These are phyloP conservation scores for Galerucella calmariensis DNA, from an alignment of 2,888 invertebrate species.

Conservation along the genomic window DNA sequence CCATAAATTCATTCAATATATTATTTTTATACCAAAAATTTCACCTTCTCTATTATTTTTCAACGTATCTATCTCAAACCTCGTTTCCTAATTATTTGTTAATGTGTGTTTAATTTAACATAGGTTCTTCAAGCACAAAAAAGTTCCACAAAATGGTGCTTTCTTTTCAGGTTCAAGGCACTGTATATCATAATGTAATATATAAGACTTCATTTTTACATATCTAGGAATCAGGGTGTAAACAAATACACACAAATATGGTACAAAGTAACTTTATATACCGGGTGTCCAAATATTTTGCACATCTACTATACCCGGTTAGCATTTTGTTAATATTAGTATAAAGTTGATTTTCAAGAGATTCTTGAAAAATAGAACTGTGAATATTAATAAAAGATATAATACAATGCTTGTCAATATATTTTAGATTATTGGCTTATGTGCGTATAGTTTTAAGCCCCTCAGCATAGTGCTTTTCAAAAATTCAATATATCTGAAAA, in stretches of 20 bases:
- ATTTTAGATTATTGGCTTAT: background rate
- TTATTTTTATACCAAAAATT: too few relatives aligned
- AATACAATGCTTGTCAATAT: too few relatives aligned
- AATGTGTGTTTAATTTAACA: too few relatives aligned
- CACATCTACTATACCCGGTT: background rate
- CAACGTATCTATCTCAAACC: too few relatives aligned
- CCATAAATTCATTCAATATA: too few relatives aligned
- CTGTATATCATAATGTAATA: background rate
- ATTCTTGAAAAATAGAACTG: too few relatives aligned
- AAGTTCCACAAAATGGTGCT: too few relatives aligned
- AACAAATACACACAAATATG: constrained; percentile 7
- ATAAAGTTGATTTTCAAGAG: too few relatives aligned
- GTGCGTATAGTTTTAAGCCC: background rate
- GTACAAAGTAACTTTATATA: background rate
- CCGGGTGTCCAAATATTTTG: background rate
- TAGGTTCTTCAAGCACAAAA: background rate
- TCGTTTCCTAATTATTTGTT: too few relatives aligned
- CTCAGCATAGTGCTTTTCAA: background rate
- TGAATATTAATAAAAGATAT: too few relatives aligned
- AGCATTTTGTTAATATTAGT: background rate
- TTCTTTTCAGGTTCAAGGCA: background rate
- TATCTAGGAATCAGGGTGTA: constrained; percentile 27
- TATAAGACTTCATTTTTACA: constrained; percentile 12
- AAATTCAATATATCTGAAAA: too few relatives aligned
- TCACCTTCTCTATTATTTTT: too few relatives aligned